Percentiles rank a stretch among this genome's conserved stretches.
Evolutionary conservation across 2,797 vertebrate species (phyloP).

Genomic region (Chrosomus eos): DNA sequence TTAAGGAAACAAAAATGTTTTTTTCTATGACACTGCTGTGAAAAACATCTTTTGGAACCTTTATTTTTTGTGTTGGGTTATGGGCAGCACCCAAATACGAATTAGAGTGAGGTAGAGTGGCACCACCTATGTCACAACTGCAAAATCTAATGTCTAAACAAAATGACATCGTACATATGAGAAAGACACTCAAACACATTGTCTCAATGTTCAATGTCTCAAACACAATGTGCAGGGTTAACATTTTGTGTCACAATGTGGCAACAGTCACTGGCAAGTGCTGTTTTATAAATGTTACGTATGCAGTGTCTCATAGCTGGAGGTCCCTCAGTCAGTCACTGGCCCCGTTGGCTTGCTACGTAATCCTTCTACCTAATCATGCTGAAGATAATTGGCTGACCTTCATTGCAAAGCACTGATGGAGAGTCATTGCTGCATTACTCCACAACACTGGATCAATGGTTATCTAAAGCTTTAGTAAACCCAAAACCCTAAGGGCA

Average conservation of each 20-base stretch:
- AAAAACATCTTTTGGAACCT: background rate
- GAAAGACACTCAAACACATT: background rate
- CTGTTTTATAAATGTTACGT: background rate
- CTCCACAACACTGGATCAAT: constrained; percentile 24
- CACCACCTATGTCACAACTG: background rate
- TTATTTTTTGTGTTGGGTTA: background rate
- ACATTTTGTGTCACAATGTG: background rate
- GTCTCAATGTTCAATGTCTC: too few species aligned
- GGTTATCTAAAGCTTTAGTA: constrained; percentile 28
- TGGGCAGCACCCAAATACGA: background rate
- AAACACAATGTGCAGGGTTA: background rate
- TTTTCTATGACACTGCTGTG: background rate
- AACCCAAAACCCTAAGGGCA: background rate
- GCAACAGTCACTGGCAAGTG: background rate
- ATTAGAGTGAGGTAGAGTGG: background rate
- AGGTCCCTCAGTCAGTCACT: constrained; percentile 8
- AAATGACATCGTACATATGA: background rate
- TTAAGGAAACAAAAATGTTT: background rate
- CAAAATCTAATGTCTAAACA: background rate
- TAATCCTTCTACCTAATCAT: constrained; percentile 19
- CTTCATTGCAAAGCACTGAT: constrained; percentile 28
- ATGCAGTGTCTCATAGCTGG: background rate
- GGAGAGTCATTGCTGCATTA: constrained; percentile 10
- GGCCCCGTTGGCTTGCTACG: background rate
- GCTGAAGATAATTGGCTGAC: constrained; percentile 41